Evolutionary conservation across 2,888 invertebrate genomes (phyloP), one percentile per base, ranked within the genome.

Genomic region (Lochmaea capreae): DNA sequence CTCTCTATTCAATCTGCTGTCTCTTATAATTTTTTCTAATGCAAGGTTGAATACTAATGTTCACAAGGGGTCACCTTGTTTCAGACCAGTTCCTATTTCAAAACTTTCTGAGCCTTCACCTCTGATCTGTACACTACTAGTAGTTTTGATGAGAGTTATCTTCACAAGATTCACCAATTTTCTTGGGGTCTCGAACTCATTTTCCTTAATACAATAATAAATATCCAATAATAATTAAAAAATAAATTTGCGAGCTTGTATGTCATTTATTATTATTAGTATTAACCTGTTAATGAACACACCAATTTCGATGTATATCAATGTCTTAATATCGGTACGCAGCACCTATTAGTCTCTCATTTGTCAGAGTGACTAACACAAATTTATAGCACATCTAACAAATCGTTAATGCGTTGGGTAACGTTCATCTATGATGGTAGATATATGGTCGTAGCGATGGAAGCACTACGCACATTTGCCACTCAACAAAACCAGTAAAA

Each of bases 301-400:
- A 39, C 16, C 49, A 62, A 69, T 69, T 69, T 69, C 33, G 62
- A 52, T 39, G n/a, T 63, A 70, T 46, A 70, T 70, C 70, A 70
- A 57, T 70, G 57, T 70, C 70, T 70, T 70, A 59, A 57, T 63
- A 69, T 42, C 62, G 61, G 71, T 71, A 74, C 68, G 71, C 54
- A 74, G 61, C 71, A 39, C 74, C 74, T 68, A 74, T 80, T 74
- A 76, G 65, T 76, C 57, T 67, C 57, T 74, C 76, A 72, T 76
- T 76, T 76, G 72, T 76, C 76, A 76, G 65, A 57, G 58, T 57
- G 71, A 72, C 68, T 76, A 74, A 74, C 71, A 68, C 52, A 58
- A 74, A 76, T 76, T 76, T 76, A 76, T 76, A 69, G 73, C 62
- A 62, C 74, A 70, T 76, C 67, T 61, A 65, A 74, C 74, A 76